phyloP scores from a whole-genome alignment of 53 echinoderm and acorn worm species.

The Antedon mediterranea region DNA sequence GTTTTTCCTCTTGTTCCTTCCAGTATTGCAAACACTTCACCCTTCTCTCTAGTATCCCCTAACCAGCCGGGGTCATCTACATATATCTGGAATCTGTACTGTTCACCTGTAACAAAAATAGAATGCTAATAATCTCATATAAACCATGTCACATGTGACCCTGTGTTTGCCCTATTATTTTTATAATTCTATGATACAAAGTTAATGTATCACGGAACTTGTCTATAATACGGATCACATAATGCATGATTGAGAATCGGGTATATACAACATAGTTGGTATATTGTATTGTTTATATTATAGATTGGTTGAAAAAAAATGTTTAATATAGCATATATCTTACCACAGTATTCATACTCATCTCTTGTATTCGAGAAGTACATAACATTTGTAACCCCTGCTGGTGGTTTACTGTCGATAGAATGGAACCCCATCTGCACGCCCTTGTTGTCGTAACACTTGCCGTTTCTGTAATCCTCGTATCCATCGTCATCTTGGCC shows the following conservation, averaged over 20 bases:
- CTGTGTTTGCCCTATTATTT: no score
- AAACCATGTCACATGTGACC: no score
- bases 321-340: neutral
- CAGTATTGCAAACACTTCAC: neutral
- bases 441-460: slow-evolving; percentile 21
- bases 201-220: no score
- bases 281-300: no score
- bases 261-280: no score
- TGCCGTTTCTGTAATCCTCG: slow-evolving; percentile 3
- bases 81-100: neutral
- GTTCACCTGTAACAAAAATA: neutral
- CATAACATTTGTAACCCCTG: slow-evolving; percentile 12
- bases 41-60: neutral
- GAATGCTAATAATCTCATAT: no score
- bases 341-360: slow-evolving; percentile 7
- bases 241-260: no score
- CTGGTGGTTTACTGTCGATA: slow-evolving; percentile 5
- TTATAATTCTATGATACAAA: no score
- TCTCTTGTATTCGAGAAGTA: slow-evolving; percentile 26
- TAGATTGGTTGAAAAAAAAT: no score
- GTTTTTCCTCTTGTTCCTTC: neutral
- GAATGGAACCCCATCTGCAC: slow-evolving; percentile 28
- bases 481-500: neutral
- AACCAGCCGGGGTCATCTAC: neutral
- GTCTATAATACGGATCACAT: no score